A percentile compares a stretch with the other conserved stretches of the same genome.
Conservation (phyloP, 2,113 vertebrate genomes). For the Gopherus evgoodei region DNA sequence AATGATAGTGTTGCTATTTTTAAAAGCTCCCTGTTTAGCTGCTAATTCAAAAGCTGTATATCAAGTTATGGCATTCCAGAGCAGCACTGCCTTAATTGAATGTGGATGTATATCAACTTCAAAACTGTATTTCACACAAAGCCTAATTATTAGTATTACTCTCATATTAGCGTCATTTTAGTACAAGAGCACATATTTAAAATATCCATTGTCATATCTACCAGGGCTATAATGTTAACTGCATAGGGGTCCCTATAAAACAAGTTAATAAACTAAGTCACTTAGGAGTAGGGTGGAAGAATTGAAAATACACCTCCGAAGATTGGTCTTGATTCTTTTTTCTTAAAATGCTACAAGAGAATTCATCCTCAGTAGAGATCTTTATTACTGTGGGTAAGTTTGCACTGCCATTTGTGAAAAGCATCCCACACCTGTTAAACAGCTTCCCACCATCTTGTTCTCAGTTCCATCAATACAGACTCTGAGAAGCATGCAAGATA, state of each 20-base stretch:
- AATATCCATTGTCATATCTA: constrained; percentile 3
- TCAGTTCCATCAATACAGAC: neutral
- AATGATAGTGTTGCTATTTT: constrained; percentile 57
- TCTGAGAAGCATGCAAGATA: neutral
- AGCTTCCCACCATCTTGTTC: neutral
- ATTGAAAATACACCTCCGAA: neutral
- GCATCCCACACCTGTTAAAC: neutral
- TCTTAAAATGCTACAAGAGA: rapidly evolving
- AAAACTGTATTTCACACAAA: constrained; percentile 43
- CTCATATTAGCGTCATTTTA: constrained; percentile 14
- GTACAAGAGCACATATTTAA: constrained; percentile 21
- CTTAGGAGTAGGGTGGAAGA: neutral
- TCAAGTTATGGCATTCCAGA: neutral
- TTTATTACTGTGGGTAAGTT: neutral
- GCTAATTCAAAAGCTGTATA: constrained; percentile 43
- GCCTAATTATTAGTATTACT: constrained; percentile 61
- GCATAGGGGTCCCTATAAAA: neutral
- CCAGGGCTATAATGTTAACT: neutral
- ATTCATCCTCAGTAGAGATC: neutral
- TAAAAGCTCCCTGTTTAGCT: constrained; percentile 20
- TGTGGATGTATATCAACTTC: constrained; percentile 50
- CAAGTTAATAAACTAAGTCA: constrained; percentile 3
- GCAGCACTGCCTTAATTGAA: neutral
- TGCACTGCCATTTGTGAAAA: neutral
- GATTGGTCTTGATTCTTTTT: neutral